Evolutionary conservation across 2,113 vertebrate species (phyloP), one percentile per base, ranked within the genome.

Genomic region (Podarcis cretensis): DNA sequence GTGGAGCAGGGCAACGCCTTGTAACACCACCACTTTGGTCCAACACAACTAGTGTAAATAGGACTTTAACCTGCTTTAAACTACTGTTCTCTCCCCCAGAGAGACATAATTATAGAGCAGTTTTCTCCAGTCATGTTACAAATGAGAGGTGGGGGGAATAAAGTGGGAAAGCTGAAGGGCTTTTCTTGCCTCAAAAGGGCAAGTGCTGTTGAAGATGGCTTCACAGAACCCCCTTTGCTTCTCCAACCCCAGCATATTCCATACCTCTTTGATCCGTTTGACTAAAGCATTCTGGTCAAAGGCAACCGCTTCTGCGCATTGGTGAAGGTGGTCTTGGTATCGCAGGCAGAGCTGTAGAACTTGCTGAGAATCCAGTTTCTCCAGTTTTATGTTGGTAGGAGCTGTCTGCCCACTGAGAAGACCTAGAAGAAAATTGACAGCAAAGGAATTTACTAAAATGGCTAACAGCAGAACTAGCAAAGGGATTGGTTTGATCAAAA

Each of bases 281-380:
- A 99, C 98, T 21, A 99, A 96, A 0, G 98, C 99, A 0, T 99
- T 99, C 97, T 99, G 99, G 94, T 99, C 99, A 18, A 99, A 99
- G 88, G 99, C 97, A 65, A 99, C 99, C 0, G 99, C 99, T 96
- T 99, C 99, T 0, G 98, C 98, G 4, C 99, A 99, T 95, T 99
- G 99, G 71, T 99, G 98, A 1, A 99, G 97, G 87, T 99, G 99
- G 21, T 98, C 98, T 92, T 99, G 99, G 93, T 99, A 99, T 0
- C 99, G 98, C 35, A 98, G 90, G 82, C 98, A 99, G 25, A 99
- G 97, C 95, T 99, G 98, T 87, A 99, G 95, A 87, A 99, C 98
- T 94, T 99, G 98, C 88, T 98, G 97, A 0, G 98, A 96, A 77
- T 99, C 99, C 94, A 99, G 91, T 85, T 98, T 98, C 93, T 99